phyloP scores from a whole-genome alignment of 1,140 invertebrate species.

The Melanaphis sacchari region DNA sequence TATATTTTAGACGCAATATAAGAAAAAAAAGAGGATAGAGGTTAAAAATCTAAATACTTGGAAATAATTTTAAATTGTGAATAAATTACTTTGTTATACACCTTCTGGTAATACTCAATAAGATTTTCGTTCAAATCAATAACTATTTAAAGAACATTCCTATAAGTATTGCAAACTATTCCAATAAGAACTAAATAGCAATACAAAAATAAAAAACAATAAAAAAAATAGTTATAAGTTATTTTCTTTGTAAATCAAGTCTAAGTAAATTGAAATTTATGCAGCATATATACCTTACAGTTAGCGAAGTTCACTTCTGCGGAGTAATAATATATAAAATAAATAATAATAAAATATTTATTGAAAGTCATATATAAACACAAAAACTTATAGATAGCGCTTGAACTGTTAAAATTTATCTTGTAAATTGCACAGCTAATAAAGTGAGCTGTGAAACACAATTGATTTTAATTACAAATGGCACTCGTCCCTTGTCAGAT shows the following conservation, averaged over 20 bases:
- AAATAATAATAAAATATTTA: not conserved
- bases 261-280: conserved; percentile 16
- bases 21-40: not conserved
- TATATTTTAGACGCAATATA: too few species aligned
- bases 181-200: not conserved
- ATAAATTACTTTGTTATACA: too few species aligned
- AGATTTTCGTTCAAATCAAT: not conserved
- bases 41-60: not conserved
- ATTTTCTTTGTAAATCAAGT: conserved; percentile 21
- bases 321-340: not conserved
- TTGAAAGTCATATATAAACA: not conserved
- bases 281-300: not conserved
- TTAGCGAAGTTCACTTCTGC: not conserved
- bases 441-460: not conserved
- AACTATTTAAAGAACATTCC: not conserved
- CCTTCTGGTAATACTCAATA: not conserved
- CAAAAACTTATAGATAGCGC: not conserved
- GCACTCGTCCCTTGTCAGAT: not conserved
- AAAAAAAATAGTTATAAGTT: not conserved
- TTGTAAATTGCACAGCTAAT: not conserved
- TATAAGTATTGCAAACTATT: not conserved
- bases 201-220: not conserved
- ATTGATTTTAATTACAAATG: conserved; percentile 14
- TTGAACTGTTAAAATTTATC: not conserved
- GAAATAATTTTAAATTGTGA: not conserved